A percentile compares a stretch with the other conserved stretches of the same genome.
phyloP scores from a whole-genome alignment of 2,797 vertebrate genomes.

The Novumbra hubbsi region DNA sequence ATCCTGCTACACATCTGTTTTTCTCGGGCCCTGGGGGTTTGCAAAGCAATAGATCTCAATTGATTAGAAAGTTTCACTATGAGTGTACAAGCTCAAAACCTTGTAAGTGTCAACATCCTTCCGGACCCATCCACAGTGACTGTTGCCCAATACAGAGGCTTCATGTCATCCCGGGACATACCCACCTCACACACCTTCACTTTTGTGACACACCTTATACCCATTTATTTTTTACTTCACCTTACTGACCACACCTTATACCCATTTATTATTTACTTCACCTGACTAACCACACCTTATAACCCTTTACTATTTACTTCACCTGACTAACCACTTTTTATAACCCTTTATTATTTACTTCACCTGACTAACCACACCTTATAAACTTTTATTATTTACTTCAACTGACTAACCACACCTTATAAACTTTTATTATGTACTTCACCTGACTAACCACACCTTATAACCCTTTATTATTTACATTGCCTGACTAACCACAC shows the following conservation, averaged over 20 bases:
- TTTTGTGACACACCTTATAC: neutral
- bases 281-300: neutral
- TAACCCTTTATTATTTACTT: too few relatives aligned
- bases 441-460: neutral
- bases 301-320: too few relatives aligned
- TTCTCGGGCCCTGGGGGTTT: neutral
- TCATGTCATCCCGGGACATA: neutral
- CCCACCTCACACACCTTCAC: conserved; percentile 2
- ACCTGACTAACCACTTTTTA: neutral
- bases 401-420: neutral
- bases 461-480: neutral
- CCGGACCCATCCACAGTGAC: conserved; percentile 45
- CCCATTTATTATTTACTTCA: neutral
- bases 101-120: conserved; percentile 66
- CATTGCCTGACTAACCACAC: too few relatives aligned
- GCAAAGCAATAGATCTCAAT: conserved; percentile 38
- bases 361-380: neutral
- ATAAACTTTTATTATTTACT: neutral
- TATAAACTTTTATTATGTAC: neutral
- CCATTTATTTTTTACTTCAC: neutral
- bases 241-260: neutral
- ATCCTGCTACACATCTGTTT: too few relatives aligned
- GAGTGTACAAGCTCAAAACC: conserved; percentile 53
- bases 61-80: conserved; percentile 61
- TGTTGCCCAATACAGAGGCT: neutral